phyloP scores from a whole-genome alignment of 2,113 vertebrate genomes.

The Percina caprodes region DNA sequence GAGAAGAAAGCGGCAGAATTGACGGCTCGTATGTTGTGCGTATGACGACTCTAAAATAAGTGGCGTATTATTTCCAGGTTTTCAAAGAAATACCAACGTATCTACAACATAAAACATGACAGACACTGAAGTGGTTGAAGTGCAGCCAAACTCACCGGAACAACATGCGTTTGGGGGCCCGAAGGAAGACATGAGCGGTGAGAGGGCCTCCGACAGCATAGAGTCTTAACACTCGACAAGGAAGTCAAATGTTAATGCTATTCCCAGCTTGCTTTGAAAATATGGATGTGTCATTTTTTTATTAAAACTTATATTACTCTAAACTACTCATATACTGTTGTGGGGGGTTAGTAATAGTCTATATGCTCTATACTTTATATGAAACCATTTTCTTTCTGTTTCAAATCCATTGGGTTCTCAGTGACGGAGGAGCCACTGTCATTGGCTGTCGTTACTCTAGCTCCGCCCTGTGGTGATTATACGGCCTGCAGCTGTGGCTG shows the following conservation, averaged over 20 bases:
- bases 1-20: neutral
- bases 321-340: too few species aligned
- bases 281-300: neutral
- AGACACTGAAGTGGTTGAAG: neutral
- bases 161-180: accelerated
- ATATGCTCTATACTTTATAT: too few species aligned
- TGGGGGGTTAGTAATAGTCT: too few species aligned
- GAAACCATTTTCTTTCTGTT: too few species aligned
- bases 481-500: slow-evolving; percentile 7
- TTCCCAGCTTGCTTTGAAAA: neutral
- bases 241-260: neutral
- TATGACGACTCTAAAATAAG: neutral
- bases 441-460: slow-evolving; percentile 33
- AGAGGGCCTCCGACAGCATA: neutral
- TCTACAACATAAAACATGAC: slow-evolving; percentile 8
- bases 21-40: too few species aligned
- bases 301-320: neutral
- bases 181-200: neutral
- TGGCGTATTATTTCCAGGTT: neutral
- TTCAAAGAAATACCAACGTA: neutral
- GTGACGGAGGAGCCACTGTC: slow-evolving; percentile 18
- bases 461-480: slow-evolving; percentile 9
- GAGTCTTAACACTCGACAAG: too few species aligned
- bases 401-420: neutral
- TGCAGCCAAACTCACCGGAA: neutral